These are phyloP conservation scores for Brachyhypopomus occidentalis DNA, from an alignment of 2,113 vertebrate genomes.

Conservation along the genomic window DNA sequence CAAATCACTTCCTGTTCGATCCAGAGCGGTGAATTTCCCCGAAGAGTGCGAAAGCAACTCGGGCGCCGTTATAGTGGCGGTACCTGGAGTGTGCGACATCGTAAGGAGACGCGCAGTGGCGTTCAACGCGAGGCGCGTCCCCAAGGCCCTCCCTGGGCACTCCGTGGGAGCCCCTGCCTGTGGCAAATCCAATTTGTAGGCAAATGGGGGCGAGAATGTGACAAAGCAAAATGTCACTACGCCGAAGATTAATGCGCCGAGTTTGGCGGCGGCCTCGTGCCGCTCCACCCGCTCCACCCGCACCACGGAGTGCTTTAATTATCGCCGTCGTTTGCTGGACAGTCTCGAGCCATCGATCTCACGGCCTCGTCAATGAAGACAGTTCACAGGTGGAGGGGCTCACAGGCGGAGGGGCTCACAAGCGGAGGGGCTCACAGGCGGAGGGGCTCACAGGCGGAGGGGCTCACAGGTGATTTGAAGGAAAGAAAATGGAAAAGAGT, in stretches of 20 bases:
- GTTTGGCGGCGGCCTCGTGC: conserved; percentile 2
- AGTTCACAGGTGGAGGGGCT: background rate
- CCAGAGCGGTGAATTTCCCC: conserved; percentile 24
- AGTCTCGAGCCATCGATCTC: conserved; percentile 17
- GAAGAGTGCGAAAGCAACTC: conserved; percentile 11
- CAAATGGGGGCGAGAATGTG: conserved; percentile 35
- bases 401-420: background rate
- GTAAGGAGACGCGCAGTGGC: background rate
- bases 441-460: background rate
- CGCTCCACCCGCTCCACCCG: conserved; percentile 14
- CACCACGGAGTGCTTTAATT: conserved; percentile 36
- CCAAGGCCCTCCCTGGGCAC: background rate
- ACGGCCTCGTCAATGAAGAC: conserved; percentile 15
- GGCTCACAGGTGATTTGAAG: background rate
- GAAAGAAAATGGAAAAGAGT: background rate
- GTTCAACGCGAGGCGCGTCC: too few relatives aligned
- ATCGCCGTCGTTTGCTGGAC: conserved; percentile 12
- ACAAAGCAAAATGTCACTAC: conserved; percentile 43
- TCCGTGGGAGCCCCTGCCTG: conserved; percentile 35
- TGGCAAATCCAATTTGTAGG: conserved; percentile 39
- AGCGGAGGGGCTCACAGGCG: background rate
- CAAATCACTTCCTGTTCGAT: conserved; percentile 29
- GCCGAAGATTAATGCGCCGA: conserved; percentile 43
- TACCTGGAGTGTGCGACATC: background rate
- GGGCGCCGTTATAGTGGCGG: background rate